These are phyloP conservation scores for Semnopithecus entellus DNA, from an alignment of 2,113 vertebrate species.

Conservation along the genomic window DNA sequence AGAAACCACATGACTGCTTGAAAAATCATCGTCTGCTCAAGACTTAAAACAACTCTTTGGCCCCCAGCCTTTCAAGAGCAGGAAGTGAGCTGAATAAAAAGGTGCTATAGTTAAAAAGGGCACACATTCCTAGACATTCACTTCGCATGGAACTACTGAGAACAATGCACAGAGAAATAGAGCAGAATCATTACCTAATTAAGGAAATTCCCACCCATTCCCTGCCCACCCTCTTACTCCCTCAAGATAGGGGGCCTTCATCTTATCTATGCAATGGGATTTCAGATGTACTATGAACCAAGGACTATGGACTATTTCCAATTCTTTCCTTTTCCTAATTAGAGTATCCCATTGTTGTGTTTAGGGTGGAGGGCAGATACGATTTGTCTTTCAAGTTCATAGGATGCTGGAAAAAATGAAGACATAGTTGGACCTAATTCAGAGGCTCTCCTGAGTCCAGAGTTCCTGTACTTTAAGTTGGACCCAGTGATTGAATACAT, in stretches of 20 bases:
- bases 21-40: not conserved
- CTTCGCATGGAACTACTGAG: not conserved
- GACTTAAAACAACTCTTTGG: conserved; percentile 38
- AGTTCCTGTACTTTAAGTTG: not conserved
- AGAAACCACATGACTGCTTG: not conserved
- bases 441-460: not conserved
- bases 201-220: conserved; percentile 37
- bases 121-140: not conserved
- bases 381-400: conserved; percentile 33
- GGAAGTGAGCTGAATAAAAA: conserved; percentile 35
- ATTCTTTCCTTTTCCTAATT: conserved; percentile 12
- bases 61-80: not conserved
- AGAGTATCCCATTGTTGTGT: conserved; percentile 26
- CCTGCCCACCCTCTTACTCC: not conserved
- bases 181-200: conserved; percentile 36
- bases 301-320: not conserved
- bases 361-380: not conserved
- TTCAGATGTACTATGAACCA: not conserved
- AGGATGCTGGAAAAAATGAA: conserved; percentile 4
- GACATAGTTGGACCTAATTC: not conserved
- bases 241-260: not conserved
- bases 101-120: not conserved
- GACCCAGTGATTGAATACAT: not conserved
- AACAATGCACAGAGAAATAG: not conserved
- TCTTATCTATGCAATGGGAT: not conserved